Percentiles rank a stretch among this genome's conserved stretches.
phyloP scores from a whole-genome alignment of 2,888 invertebrate species.

The Brachypalpus laphriformis region DNA sequence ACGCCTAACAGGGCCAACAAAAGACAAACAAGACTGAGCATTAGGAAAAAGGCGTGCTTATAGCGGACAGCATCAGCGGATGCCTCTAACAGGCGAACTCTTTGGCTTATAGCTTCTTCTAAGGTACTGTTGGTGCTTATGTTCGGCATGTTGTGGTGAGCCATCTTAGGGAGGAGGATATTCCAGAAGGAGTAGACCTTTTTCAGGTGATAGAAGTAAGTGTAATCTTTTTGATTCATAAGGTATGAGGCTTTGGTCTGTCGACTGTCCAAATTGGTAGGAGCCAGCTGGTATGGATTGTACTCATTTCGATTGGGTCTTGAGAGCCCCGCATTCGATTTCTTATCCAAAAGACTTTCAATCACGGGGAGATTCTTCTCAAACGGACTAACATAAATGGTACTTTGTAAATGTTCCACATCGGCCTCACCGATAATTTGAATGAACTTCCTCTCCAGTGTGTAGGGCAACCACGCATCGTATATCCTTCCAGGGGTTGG shows the following conservation, averaged over 20 bases:
- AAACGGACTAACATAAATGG: slow-evolving; percentile 55
- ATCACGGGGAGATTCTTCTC: slow-evolving; percentile 78
- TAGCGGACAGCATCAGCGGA: slow-evolving; percentile 81
- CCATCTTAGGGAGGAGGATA: slow-evolving; percentile 78
- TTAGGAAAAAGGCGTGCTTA: slow-evolving; percentile 82
- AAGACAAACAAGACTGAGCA: slow-evolving; percentile 80
- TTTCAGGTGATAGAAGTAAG: slow-evolving; percentile 80
- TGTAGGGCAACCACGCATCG: slow-evolving; percentile 86
- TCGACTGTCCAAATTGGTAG: slow-evolving; percentile 5
- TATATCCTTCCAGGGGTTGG: slow-evolving; percentile 84
- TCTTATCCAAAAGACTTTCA: slow-evolving; percentile 77
- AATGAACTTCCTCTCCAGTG: slow-evolving; percentile 79
- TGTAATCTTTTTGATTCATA: slow-evolving; percentile 77
- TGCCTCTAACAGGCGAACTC: slow-evolving; percentile 78
- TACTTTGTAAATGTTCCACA: slow-evolving; percentile 56
- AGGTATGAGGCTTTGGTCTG: slow-evolving; percentile 66
- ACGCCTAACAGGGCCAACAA: slow-evolving; percentile 80
- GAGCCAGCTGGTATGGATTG: slow-evolving; percentile 72
- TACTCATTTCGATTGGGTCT: slow-evolving; percentile 78
- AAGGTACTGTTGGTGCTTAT: slow-evolving; percentile 56
- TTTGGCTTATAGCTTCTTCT: slow-evolving; percentile 76
- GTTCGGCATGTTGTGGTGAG: slow-evolving; percentile 50
- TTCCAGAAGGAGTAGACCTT: slow-evolving; percentile 82
- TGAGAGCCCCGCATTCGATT: slow-evolving; percentile 70
- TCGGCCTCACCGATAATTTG: slow-evolving; percentile 79